Evolutionary conservation across 1,140 invertebrate genomes (phyloP).

Genomic region (Panagrolaimus sp.): DNA sequence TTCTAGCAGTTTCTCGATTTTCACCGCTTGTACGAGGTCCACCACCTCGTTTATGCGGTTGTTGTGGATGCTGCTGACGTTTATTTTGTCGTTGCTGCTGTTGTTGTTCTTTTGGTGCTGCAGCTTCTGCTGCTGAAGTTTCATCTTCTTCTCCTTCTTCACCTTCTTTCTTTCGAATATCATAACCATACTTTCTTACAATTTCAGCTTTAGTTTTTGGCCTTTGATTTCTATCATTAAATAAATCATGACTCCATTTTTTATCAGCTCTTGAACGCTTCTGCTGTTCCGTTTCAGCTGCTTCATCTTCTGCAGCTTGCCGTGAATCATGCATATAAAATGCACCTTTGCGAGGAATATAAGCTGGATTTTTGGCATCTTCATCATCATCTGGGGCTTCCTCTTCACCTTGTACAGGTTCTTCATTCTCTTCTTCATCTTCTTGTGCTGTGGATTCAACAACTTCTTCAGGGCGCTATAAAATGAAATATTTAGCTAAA

Average conservation of each 20-base stretch:
- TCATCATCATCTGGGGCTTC: slow-evolving; percentile 59
- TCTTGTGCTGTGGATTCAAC: no score
- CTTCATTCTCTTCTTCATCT: neutral
- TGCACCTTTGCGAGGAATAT: slow-evolving; percentile 58
- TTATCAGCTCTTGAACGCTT: slow-evolving; percentile 40
- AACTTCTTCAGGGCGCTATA: no score
- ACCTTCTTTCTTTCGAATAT: slow-evolving; percentile 52
- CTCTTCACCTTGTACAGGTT: slow-evolving; percentile 22
- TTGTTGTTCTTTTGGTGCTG: neutral
- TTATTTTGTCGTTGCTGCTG: neutral
- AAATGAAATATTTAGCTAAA: neutral
- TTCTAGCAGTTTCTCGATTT: neutral
- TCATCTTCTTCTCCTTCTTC: slow-evolving; percentile 37
- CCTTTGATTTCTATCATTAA: slow-evolving; percentile 50
- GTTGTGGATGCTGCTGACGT: neutral
- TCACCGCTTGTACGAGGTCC: neutral
- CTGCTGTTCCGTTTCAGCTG: neutral
- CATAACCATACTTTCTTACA: slow-evolving; percentile 59
- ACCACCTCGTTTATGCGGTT: neutral
- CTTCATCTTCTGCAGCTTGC: neutral
- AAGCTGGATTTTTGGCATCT: slow-evolving; percentile 60
- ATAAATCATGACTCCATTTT: slow-evolving; percentile 59
- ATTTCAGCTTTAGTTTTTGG: slow-evolving; percentile 59
- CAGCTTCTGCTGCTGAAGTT: neutral
- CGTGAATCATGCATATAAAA: slow-evolving; percentile 59